Percentiles rank a stretch among this genome's conserved stretches.
These are phyloP conservation scores for Dryobota labecula DNA, from an alignment of 2,888 invertebrate genomes.

Conservation along the genomic window DNA sequence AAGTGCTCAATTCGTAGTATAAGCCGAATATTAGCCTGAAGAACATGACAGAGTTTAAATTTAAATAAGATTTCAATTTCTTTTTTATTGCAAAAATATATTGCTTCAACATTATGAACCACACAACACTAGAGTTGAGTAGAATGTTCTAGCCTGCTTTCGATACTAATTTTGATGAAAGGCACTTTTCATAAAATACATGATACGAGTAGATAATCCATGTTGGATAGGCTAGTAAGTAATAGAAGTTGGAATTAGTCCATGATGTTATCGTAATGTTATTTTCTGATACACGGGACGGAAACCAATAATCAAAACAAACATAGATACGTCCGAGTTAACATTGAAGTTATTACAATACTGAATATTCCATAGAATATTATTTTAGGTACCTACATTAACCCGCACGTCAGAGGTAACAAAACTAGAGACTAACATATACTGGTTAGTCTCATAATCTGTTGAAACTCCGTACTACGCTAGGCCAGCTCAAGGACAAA, in stretches of 20 bases:
- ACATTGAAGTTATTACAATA: too few relatives aligned
- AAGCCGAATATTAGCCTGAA: neutral
- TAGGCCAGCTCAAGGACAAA: too few relatives aligned
- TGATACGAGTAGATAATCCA: neutral
- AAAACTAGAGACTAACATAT: too few relatives aligned
- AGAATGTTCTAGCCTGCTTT: neutral
- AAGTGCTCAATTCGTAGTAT: slow-evolving; percentile 10
- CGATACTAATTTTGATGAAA: neutral
- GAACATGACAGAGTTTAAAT: slow-evolving; percentile 3
- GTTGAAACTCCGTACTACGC: too few relatives aligned
- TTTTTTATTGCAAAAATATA: neutral
- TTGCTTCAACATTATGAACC: slow-evolving; percentile 7
- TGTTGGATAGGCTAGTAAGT: neutral
- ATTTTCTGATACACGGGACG: too few relatives aligned
- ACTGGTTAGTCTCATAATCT: too few relatives aligned
- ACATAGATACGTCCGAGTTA: too few relatives aligned
- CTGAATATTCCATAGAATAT: too few relatives aligned
- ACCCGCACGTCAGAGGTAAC: too few relatives aligned
- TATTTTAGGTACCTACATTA: too few relatives aligned
- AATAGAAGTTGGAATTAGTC: neutral
- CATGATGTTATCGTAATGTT: neutral
- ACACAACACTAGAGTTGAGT: neutral
- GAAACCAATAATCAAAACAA: too few relatives aligned
- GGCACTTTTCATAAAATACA: neutral
- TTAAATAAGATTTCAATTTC: slow-evolving; percentile 1